Evolutionary conservation across 1,140 invertebrate species (phyloP).

Genomic region (Brachystomella parvula): DNA sequence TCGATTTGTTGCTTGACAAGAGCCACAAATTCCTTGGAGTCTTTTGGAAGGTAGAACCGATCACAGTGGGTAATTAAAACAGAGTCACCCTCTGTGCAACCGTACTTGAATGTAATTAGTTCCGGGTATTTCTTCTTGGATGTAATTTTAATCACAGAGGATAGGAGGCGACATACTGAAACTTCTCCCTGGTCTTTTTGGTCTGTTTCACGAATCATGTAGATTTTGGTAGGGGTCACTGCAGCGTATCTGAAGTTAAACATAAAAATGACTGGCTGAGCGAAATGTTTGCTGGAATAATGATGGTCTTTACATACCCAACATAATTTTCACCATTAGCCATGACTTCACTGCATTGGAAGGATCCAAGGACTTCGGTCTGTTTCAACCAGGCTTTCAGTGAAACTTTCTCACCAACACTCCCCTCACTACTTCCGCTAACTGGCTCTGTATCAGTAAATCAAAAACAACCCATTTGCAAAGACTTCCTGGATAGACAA

Average conservation of each 20-base stretch:
- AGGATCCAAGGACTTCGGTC: slow-evolving; percentile 72
- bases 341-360: slow-evolving; percentile 84
- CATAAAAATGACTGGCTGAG: slow-evolving; percentile 28
- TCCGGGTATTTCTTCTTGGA: slow-evolving; percentile 88
- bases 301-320: slow-evolving; percentile 46
- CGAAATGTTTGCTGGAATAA: background rate
- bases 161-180: slow-evolving; percentile 71
- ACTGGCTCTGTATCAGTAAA: slow-evolving; percentile 17
- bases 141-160: slow-evolving; percentile 89
- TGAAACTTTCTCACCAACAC: slow-evolving; percentile 57
- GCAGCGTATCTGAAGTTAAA: slow-evolving; percentile 61
- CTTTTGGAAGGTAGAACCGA: slow-evolving; percentile 34
- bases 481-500: slow-evolving; percentile 1
- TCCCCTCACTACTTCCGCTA: slow-evolving; percentile 46
- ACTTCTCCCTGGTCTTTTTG: slow-evolving; percentile 70
- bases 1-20: slow-evolving; percentile 37
- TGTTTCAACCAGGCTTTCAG: slow-evolving; percentile 71
- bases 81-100: slow-evolving; percentile 26
- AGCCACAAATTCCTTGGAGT: slow-evolving; percentile 36
- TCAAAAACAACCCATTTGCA: background rate
- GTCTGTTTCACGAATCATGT: slow-evolving; percentile 74
- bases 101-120: slow-evolving; percentile 62
- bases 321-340: slow-evolving; percentile 77
- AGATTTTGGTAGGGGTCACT: slow-evolving; percentile 78
- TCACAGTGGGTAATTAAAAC: slow-evolving; percentile 36